phyloP scores from a whole-genome alignment of 2,113 vertebrate species.

The Camelus dromedarius region DNA sequence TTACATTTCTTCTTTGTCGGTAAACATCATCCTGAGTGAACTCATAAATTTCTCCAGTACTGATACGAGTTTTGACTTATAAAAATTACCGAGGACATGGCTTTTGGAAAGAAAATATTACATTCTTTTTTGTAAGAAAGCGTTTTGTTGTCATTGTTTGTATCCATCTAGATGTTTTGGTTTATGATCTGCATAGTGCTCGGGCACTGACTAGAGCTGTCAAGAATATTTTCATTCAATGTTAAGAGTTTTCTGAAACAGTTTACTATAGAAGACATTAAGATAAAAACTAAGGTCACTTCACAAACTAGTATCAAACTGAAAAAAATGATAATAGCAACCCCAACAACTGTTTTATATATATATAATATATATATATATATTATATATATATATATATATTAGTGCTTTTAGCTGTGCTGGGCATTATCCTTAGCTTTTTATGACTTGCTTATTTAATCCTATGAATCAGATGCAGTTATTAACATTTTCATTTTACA shows the following conservation, averaged over 20 bases:
- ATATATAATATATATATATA: background rate
- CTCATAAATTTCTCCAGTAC: background rate
- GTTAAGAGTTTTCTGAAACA: background rate
- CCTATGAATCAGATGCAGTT: background rate
- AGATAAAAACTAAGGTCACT: background rate
- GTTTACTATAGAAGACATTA: background rate
- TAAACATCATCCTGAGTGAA: background rate
- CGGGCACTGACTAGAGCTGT: background rate
- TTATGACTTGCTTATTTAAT: background rate
- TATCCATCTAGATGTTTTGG: background rate
- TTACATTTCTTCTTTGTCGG: constrained; percentile 14
- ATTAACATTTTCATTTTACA: background rate
- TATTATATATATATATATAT: background rate
- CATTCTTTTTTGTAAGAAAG: background rate
- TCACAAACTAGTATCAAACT: background rate
- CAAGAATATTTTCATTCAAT: background rate
- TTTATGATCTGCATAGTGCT: background rate
- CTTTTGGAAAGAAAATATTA: background rate
- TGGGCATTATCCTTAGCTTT: background rate
- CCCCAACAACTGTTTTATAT: background rate
- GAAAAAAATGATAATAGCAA: background rate
- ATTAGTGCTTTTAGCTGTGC: background rate
- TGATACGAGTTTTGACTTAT: background rate
- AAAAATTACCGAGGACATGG: background rate
- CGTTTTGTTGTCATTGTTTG: background rate